A percentile compares a stretch with the other conserved stretches of the same genome.
phyloP scores from a whole-genome alignment of 1,140 invertebrate genomes.

The Elymnias hypermnestra region DNA sequence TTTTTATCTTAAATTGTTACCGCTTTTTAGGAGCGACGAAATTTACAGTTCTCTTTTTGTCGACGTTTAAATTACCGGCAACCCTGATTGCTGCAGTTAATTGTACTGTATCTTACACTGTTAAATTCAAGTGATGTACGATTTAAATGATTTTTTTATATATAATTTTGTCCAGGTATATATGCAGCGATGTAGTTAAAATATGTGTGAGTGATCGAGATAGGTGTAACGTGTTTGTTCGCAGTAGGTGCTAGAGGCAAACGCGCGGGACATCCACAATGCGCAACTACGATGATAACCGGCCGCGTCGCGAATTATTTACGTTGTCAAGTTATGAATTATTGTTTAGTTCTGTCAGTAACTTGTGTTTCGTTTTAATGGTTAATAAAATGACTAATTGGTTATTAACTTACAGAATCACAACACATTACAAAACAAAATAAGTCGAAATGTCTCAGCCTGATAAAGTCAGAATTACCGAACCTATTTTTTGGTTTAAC shows the following conservation, averaged over 20 bases:
- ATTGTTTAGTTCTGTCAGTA: slow-evolving; percentile 22
- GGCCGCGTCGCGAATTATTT: slow-evolving; percentile 57
- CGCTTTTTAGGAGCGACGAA: slow-evolving; percentile 22
- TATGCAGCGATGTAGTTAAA: slow-evolving; percentile 49
- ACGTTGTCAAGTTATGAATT: slow-evolving; percentile 64
- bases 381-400: slow-evolving; percentile 16
- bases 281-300: slow-evolving; percentile 58
- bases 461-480: too few relatives aligned
- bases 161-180: too few relatives aligned
- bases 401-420: slow-evolving; percentile 11
- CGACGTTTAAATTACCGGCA: slow-evolving; percentile 20
- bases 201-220: slow-evolving; percentile 23
- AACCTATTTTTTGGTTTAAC: too few relatives aligned
- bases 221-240: slow-evolving; percentile 19
- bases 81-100: slow-evolving; percentile 23
- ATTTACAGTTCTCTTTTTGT: slow-evolving; percentile 19
- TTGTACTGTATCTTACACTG: slow-evolving; percentile 22
- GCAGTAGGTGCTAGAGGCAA: slow-evolving; percentile 41
- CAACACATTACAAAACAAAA: too few relatives aligned
- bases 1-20: slow-evolving; percentile 22
- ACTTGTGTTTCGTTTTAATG: slow-evolving; percentile 9
- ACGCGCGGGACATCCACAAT: slow-evolving; percentile 49
- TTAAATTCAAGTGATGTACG: too few relatives aligned
- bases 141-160: too few relatives aligned
- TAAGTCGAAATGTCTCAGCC: too few relatives aligned